A percentile compares a stretch with the other conserved stretches of the same genome.
These are phyloP conservation scores for Periphyllus acericola DNA, from an alignment of 2,888 invertebrate species.

Conservation along the genomic window DNA sequence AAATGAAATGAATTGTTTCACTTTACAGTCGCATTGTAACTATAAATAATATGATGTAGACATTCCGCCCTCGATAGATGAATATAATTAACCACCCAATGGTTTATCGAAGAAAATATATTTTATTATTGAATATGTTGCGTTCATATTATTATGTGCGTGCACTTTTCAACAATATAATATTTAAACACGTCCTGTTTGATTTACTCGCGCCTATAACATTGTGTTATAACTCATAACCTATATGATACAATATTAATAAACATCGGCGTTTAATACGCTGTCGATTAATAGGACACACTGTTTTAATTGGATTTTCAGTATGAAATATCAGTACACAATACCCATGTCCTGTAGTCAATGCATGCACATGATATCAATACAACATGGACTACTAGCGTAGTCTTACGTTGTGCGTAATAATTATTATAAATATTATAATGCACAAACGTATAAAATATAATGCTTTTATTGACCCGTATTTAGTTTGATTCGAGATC, in stretches of 20 bases:
- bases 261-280: not conserved
- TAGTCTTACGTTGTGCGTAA: too few species aligned
- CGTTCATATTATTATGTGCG: not conserved
- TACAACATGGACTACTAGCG: too few species aligned
- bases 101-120: constrained; percentile 21
- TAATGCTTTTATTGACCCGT: too few species aligned
- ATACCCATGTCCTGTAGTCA: too few species aligned
- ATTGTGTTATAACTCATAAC: not conserved
- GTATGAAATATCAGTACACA: not conserved
- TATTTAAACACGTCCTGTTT: not conserved
- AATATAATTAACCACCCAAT: not conserved
- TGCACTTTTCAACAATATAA: not conserved
- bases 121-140: not conserved
- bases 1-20: not conserved
- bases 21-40: not conserved
- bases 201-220: not conserved
- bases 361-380: too few species aligned
- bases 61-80: not conserved
- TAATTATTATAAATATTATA: too few species aligned
- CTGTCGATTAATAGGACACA: not conserved
- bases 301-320: constrained; percentile 2
- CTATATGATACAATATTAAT: not conserved
- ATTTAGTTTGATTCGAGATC: too few species aligned
- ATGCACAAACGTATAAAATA: too few species aligned
- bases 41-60: not conserved